These are phyloP conservation scores for Palaemon carinicauda DNA, from an alignment of 1,140 invertebrate genomes.

Conservation along the genomic window DNA sequence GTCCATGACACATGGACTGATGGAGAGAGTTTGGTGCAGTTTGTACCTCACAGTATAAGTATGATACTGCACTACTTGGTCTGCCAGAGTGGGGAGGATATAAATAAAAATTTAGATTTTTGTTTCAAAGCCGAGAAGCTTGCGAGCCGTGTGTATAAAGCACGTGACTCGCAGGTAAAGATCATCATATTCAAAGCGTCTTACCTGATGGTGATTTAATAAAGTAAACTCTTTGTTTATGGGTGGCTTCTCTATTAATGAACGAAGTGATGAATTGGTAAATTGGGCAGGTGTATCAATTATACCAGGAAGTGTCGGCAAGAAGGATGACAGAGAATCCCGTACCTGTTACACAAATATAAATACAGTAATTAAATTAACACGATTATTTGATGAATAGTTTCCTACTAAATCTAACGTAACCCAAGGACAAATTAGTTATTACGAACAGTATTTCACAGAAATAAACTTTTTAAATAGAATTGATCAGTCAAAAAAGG, in stretches of 20 bases:
- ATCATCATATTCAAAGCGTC: no score
- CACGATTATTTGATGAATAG: background rate
- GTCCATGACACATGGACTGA: no score
- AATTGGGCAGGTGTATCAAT: constrained; percentile 84
- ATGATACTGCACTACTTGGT: no score
- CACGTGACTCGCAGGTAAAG: no score
- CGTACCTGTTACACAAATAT: constrained; percentile 58
- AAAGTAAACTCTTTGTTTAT: constrained; percentile 93
- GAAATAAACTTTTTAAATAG: background rate
- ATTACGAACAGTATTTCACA: background rate
- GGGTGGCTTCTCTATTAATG: constrained; percentile 96
- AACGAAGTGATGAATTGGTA: constrained; percentile 87
- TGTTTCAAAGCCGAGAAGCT: no score
- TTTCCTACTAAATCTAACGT: background rate
- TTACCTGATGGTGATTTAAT: constrained; percentile 83
- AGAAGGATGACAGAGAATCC: constrained; percentile 92
- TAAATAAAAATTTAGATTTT: no score
- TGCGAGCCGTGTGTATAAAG: no score
- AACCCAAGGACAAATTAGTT: background rate
- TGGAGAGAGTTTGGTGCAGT: no score
- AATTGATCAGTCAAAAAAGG: background rate
- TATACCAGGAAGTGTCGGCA: constrained; percentile 92
- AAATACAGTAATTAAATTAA: background rate
- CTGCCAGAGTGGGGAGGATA: no score
- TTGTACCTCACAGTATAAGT: no score